These are phyloP conservation scores for Onychostoma macrolepis DNA, from an alignment of 2,113 vertebrate species.

Conservation along the genomic window DNA sequence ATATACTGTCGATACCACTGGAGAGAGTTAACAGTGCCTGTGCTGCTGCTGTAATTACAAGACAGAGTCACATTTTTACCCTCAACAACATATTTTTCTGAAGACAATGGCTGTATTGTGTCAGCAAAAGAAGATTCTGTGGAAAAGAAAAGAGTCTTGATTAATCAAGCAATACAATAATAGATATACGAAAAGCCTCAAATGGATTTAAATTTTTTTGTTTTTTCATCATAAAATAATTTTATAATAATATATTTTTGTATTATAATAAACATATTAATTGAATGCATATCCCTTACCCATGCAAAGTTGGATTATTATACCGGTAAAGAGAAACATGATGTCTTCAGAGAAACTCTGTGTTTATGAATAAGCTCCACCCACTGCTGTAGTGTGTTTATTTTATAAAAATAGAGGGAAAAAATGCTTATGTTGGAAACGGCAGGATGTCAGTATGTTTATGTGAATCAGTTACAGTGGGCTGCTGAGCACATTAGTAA, in stretches of 20 bases:
- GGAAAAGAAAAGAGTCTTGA: not conserved
- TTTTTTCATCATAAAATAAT: too few species aligned
- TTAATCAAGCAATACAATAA: not conserved
- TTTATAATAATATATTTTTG: too few species aligned
- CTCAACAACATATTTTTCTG: not conserved
- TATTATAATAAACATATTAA: too few species aligned
- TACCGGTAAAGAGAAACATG: not conserved
- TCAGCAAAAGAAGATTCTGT: not conserved
- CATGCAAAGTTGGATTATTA: not conserved
- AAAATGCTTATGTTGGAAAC: too few species aligned
- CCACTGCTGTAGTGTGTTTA: too few species aligned
- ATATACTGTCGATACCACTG: too few species aligned
- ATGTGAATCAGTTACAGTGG: not conserved
- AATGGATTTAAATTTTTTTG: not conserved
- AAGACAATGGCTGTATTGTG: not conserved
- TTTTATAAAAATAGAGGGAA: too few species aligned
- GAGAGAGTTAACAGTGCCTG: not conserved
- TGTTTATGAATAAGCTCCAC: too few species aligned
- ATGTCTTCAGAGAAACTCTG: not conserved
- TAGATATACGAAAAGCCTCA: too few species aligned
- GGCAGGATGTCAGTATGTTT: too few species aligned
- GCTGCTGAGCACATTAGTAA: not conserved
- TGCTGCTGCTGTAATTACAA: constrained; percentile 4
- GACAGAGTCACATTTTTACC: constrained; percentile 1
- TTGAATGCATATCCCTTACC: too few species aligned